phyloP scores from a whole-genome alignment of 1,140 invertebrate species.

The Drosophila ercepeae region DNA sequence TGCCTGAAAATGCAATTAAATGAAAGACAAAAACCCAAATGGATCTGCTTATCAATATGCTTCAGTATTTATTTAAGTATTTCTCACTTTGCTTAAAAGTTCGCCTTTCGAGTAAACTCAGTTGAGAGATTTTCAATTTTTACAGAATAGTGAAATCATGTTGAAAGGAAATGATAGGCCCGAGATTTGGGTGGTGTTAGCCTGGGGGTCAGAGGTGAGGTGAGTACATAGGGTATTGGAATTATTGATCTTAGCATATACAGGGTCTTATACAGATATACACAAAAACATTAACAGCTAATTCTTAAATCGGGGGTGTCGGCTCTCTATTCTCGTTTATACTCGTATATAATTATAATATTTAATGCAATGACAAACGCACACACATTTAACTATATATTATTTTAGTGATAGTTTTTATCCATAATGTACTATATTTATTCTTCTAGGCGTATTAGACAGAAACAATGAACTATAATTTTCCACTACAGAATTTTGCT shows the following conservation, averaged over 20 bases:
- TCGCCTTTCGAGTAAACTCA: slow-evolving; percentile 34
- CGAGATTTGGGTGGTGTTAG: slow-evolving; percentile 2
- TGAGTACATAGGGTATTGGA: slow-evolving; percentile 10
- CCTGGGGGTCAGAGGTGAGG: slow-evolving; percentile 27
- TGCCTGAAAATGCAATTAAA: slow-evolving; percentile 43
- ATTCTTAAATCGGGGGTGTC: slow-evolving; percentile 20
- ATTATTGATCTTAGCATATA: slow-evolving; percentile 38
- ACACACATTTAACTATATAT: slow-evolving; percentile 42
- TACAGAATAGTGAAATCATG: slow-evolving; percentile 43
- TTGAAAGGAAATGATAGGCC: not conserved
- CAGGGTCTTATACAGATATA: slow-evolving; percentile 26
- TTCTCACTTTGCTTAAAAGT: slow-evolving; percentile 56
- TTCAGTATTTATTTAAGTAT: slow-evolving; percentile 80
- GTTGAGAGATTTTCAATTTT: slow-evolving; percentile 47
- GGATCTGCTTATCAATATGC: slow-evolving; percentile 66
- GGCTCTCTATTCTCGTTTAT: slow-evolving; percentile 3
- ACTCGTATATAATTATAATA: slow-evolving; percentile 13
- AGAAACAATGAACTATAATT: slow-evolving; percentile 69
- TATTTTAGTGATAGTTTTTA: slow-evolving; percentile 35
- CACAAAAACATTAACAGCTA: slow-evolving; percentile 44
- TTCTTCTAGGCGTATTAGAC: slow-evolving; percentile 37
- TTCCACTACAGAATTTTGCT: slow-evolving; percentile 54
- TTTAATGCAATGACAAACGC: slow-evolving; percentile 37
- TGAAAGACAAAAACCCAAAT: slow-evolving; percentile 19
- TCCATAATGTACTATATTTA: slow-evolving; percentile 39